Conservation (phyloP, 2,113 vertebrate species). For the Phocoena sinus region DNA sequence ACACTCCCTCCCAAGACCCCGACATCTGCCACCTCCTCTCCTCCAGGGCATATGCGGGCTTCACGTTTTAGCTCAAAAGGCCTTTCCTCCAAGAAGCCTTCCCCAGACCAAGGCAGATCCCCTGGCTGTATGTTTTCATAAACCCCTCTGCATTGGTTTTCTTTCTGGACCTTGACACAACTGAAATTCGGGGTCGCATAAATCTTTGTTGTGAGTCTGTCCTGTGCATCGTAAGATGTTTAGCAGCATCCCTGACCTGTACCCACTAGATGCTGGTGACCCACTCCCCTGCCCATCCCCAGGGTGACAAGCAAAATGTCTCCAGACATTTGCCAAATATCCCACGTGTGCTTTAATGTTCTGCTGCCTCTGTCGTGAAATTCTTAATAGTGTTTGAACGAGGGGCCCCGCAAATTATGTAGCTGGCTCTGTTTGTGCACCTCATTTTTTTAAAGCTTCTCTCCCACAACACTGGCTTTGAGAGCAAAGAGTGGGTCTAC, state of each 20-base stretch:
- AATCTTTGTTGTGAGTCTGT: background rate
- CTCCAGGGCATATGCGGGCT: background rate
- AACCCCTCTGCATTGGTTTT: background rate
- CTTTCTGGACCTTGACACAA: background rate
- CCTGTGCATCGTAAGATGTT: background rate
- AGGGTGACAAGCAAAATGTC: background rate
- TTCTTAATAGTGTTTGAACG: background rate
- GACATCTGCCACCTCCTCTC: background rate
- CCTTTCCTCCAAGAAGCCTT: background rate
- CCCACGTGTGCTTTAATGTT: background rate
- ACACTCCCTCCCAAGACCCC: fast-evolving
- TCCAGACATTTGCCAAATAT: background rate
- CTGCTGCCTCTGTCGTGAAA: background rate
- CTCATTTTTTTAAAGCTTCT: background rate
- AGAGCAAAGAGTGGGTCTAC: background rate
- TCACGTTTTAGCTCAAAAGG: background rate
- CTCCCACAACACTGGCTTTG: background rate
- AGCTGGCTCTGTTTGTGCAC: too few relatives aligned
- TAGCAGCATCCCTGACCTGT: background rate
- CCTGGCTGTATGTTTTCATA: background rate
- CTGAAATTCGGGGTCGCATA: background rate
- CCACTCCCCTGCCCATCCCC: too few relatives aligned
- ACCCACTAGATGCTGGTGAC: background rate
- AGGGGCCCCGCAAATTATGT: background rate
- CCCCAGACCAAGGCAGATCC: background rate